Evolutionary conservation across 2,113 vertebrate species (phyloP), one percentile per base, ranked within the genome.

Genomic region (Oxyruncus cristatus): DNA sequence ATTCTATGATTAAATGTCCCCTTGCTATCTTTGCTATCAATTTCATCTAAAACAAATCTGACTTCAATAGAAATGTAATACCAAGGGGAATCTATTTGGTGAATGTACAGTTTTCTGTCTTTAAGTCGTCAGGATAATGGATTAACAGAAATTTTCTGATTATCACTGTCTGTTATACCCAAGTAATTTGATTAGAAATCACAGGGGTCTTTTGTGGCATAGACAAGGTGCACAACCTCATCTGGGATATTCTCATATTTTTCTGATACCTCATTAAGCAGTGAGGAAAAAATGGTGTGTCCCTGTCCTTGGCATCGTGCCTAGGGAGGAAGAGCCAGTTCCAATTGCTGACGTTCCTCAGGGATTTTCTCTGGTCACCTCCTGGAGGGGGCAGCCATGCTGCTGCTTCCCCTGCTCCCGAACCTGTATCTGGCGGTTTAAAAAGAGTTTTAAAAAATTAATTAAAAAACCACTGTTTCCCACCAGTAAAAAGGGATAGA

Each of bases 351-450:
- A 11, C 11, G 52, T 41, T 72, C 21, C n/a, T 28, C 11, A 2
- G 68, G 46, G 46, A 14, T 79, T 80, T 18, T 18, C 62, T 63
- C 82, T n/a, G 62, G 28, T 59, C 14, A 0, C 30, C 39, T n/a
- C 27, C 6, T 12, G 80, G 4, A 6, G 33, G 47, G 19, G 52
- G 11, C 65, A 73, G 26, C 12, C 4, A 4, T 17, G 42, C 2
- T 4, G 3, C 39, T n/a, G 21, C 65, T 72, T 62, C 47, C 17
- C 50, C 0, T 0, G 2, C 24, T 61, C 72, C 24, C 35, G 12
- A 61, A 67, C 62, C 71, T 66, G 35, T 30, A 11, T 49, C 37
- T 87, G 62, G 20, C 39, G 23, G 30, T 32, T 50, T 2, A 42
- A 66, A 49, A 32, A 24, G 35, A 52, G 27, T 6, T 52, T 23